These are phyloP conservation scores for Fregata magnificens DNA, from an alignment of 2,113 vertebrate genomes.

Conservation along the genomic window DNA sequence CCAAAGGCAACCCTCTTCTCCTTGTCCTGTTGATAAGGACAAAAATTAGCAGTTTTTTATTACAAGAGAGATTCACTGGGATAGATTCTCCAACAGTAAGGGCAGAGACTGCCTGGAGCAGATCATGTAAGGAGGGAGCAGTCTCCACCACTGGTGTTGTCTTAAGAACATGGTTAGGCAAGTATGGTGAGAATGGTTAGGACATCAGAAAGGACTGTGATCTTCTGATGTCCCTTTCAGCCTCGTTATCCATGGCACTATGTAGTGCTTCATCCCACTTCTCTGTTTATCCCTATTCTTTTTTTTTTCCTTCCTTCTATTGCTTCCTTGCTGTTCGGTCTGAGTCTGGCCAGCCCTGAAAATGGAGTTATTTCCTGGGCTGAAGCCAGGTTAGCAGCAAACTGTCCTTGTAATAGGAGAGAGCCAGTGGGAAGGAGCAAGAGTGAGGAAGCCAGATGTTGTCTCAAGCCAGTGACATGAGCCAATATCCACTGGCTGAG, in stretches of 20 bases:
- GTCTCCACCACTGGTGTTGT: background rate
- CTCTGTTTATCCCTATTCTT: background rate
- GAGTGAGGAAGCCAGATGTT: slow-evolving; percentile 25
- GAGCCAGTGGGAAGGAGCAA: background rate
- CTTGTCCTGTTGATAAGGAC: background rate
- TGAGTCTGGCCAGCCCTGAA: background rate
- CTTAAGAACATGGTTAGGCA: background rate
- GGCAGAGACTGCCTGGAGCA: background rate
- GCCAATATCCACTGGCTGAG: slow-evolving; percentile 25
- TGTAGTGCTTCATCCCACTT: background rate
- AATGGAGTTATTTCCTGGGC: slow-evolving; percentile 19
- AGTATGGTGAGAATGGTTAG: background rate
- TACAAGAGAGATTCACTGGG: background rate
- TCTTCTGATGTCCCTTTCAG: background rate
- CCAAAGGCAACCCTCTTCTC: background rate
- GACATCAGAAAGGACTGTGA: background rate
- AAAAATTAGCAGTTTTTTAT: background rate
- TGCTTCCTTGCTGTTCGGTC: background rate
- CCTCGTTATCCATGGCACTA: background rate
- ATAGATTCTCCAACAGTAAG: background rate
- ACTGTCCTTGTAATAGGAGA: slow-evolving; percentile 8
- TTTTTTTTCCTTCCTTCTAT: background rate
- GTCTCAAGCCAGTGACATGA: slow-evolving; percentile 1
- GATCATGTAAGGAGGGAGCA: background rate
- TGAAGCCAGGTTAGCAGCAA: background rate